Base-by-base conservation (phyloP, 1,140 invertebrate species). In the Bombus sylvicola region DNA sequence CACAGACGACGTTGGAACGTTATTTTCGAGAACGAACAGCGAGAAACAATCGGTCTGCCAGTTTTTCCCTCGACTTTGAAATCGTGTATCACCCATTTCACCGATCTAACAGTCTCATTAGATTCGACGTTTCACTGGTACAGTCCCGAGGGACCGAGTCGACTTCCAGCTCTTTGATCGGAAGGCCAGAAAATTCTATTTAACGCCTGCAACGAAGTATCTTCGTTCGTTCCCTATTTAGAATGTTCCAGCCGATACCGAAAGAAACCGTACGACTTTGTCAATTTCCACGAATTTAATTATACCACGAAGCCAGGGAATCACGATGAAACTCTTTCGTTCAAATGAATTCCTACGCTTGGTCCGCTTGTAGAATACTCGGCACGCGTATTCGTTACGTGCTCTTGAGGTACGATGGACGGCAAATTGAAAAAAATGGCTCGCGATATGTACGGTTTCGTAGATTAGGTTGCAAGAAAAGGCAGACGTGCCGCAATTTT, bases 271-370 rank as follows among this genome's bases (percentile, higher is more conserved):
- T 83, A 88, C 57, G 71, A 84, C 71, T 86, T 75, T 81, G 69
- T 79, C 80, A 90, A 90, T 90, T 90, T 88, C 47, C 68, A 57
- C 25, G 71, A 71, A 90, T 90, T 90, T 90, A 90, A 90, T 90
- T 90, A 90, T 90, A 64, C 39, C 72, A 18, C 41, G 81, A 90
- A 89, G 85, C 81, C 88, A 9, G 72, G 62, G 57, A 86, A 72
- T 77, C 69, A 68, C 80, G 18, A 15, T 37, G 69, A 66, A 81
- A 73, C 84, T 83, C 87, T 86, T 86, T 89, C 68, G 62, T 73
- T 69, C 57, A 53, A 53, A 77, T 57, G 72, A 89, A 83, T 83
- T 76, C 31, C 68, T 18, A 37, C 59, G 47, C 18, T 6, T 53
- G 76, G 43, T 37, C 1, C 74, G 62, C n/a, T 43, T 41, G 15